phyloP scores from a whole-genome alignment of 2,888 invertebrate species.

The Zootermopsis nevadensis region DNA sequence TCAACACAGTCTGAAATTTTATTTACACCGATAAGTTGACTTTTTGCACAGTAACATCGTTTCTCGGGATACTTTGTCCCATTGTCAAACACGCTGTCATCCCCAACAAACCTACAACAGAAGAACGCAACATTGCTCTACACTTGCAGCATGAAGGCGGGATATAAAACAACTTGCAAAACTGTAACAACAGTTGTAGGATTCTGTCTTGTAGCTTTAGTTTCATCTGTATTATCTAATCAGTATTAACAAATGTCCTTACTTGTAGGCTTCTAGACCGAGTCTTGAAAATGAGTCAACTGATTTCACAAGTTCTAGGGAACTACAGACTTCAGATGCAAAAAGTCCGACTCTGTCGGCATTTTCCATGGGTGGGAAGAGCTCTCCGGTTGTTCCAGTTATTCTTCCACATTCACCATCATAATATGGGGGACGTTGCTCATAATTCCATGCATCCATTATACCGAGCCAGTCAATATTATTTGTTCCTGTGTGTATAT shows the following conservation, averaged over 20 bases:
- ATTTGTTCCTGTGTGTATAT: slow-evolving; percentile 78
- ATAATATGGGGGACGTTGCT: slow-evolving; percentile 68
- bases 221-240: not conserved
- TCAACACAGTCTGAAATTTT: slow-evolving; percentile 52
- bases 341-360: slow-evolving; percentile 74
- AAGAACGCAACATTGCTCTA: not conserved
- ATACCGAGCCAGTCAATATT: slow-evolving; percentile 76
- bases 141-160: too few relatives aligned
- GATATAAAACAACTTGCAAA: too few relatives aligned
- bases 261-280: slow-evolving; percentile 19
- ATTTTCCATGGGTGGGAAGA: slow-evolving; percentile 74
- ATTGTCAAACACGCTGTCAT: slow-evolving; percentile 78
- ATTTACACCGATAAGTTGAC: not conserved
- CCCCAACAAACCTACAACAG: slow-evolving; percentile 62
- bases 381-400: slow-evolving; percentile 81
- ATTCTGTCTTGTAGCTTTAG: not conserved
- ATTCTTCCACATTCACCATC: slow-evolving; percentile 72
- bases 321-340: slow-evolving; percentile 81
- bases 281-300: not conserved
- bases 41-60: slow-evolving; percentile 73
- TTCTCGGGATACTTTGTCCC: slow-evolving; percentile 70
- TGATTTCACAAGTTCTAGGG: not conserved
- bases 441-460: slow-evolving; percentile 77
- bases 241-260: not conserved
- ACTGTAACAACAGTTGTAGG: too few relatives aligned